A percentile compares a stretch with the other conserved stretches of the same genome.
phyloP scores from a whole-genome alignment of 2,797 vertebrate genomes.

The Bovichtus variegatus region DNA sequence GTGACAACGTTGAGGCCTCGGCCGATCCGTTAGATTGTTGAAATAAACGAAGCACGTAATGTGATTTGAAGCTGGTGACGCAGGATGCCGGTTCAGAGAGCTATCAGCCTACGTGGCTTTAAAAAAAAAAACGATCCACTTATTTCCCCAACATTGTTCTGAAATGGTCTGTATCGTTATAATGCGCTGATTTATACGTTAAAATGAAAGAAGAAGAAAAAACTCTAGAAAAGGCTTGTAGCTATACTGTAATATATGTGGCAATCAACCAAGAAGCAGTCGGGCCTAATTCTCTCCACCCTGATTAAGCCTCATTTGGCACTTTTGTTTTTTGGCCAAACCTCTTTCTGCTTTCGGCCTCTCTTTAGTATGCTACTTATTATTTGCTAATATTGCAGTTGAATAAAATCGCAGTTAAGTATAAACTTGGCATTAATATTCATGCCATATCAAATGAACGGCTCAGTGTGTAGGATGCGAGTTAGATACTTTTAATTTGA shows the following conservation, averaged over 20 bases:
- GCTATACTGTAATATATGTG: neutral
- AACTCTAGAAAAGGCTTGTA: neutral
- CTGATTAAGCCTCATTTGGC: constrained; percentile 2
- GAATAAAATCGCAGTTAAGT: neutral
- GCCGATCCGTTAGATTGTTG: constrained; percentile 36
- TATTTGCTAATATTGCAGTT: constrained; percentile 17
- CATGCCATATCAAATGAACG: neutral
- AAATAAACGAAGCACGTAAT: constrained; percentile 59
- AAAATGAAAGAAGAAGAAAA: constrained; percentile 28
- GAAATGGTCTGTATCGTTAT: neutral
- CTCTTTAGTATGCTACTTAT: neutral
- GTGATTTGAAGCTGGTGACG: constrained; percentile 66
- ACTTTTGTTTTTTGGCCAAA: neutral
- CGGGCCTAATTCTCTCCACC: constrained; percentile 12
- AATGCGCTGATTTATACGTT: neutral
- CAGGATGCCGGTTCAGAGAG: constrained; percentile 49
- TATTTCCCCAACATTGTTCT: constrained; percentile 22
- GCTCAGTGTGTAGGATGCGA: neutral
- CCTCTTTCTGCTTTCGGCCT: neutral
- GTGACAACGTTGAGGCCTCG: constrained; percentile 36
- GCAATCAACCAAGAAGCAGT: neutral
- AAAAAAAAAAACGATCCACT: constrained; percentile 2
- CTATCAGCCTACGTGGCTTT: constrained; percentile 33
- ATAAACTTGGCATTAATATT: constrained; percentile 14
- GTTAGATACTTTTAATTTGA: constrained; percentile 37